A percentile compares a stretch with the other conserved stretches of the same genome.
phyloP scores from a whole-genome alignment of 2,888 invertebrate species.

The Troglohyphantes excavatus region DNA sequence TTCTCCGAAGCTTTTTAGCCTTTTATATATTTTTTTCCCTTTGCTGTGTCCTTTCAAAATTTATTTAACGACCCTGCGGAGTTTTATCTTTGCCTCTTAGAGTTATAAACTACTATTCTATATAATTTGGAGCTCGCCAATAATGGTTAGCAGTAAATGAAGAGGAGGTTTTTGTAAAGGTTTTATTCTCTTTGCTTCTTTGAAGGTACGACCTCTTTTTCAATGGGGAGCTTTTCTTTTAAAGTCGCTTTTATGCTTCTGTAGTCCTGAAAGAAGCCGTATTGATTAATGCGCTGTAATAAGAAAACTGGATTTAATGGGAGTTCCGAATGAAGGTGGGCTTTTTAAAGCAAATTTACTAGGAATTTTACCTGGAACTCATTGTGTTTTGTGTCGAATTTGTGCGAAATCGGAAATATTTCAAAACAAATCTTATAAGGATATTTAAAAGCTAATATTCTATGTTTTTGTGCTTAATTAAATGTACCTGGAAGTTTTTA shows the following conservation, averaged over 20 bases:
- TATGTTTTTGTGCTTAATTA: no score
- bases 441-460: no score
- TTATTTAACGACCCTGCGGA: constrained; percentile 37
- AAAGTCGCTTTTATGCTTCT: constrained; percentile 3
- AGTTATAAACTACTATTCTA: constrained; percentile 49
- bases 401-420: no score
- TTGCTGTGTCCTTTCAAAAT: constrained; percentile 19
- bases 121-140: constrained; percentile 36
- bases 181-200: constrained; percentile 22
- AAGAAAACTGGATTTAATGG: neutral
- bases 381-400: no score
- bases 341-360: no score
- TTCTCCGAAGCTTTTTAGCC: constrained; percentile 53
- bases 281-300: constrained; percentile 33
- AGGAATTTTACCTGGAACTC: no score
- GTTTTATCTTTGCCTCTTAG: constrained; percentile 45
- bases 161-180: constrained; percentile 28
- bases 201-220: neutral
- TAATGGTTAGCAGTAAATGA: constrained; percentile 51
- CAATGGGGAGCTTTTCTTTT: neutral
- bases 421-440: no score
- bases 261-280: neutral
- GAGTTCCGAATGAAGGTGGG: neutral
- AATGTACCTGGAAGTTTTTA: no score
- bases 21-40: constrained; percentile 24